Evolutionary conservation across 2,888 invertebrate genomes (phyloP), one percentile per base, ranked within the genome.

Genomic region (Morpho helenor): DNA sequence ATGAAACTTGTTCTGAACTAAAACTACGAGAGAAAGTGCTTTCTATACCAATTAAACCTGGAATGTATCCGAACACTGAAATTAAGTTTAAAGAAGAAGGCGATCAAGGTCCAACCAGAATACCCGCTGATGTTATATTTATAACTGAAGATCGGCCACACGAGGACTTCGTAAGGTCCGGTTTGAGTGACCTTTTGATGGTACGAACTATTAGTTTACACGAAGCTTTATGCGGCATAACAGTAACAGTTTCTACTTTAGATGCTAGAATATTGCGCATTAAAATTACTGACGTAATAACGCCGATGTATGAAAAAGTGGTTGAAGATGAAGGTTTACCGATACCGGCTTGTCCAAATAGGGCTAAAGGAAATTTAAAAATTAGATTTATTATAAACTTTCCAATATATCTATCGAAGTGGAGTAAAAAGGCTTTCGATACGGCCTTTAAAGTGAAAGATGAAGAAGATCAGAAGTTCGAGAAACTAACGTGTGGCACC

Each of bases 61-160:
- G 97, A 0, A 92, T 95, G 54, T 93, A 93, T 56, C 87, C 93
- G 0, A 95, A 94, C 8, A 95, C 96, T 0, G 93, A 94, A 73
- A 93, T 95, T 51, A 86, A 91, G 62, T 96, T 96, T 74, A 93
- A 93, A 44, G 94, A 95, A 71, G 95, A 95, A 80, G 96, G 96
- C 0, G 96, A 97, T 78, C 94, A 95, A 69, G 93, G 94, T 39
- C 94, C 95, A 0, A 93, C 94, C 3, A 93, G 93, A 69, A 93
- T 94, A 66, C 94, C 95, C 62, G 95, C 95, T 39, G 96, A 96
- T 75, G 93, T 96, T 0, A 90, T 96, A 61, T 96, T 96, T 73
- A 88, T 95, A 56, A 94, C 93, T 0, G 93, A 94, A 76, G 96
- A 96, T 67, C 92, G 93, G 59, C 93, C 94, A 0, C 94, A 96